Percentiles rank a stretch among this genome's conserved stretches.
Evolutionary conservation across 1,140 invertebrate genomes (phyloP).

Genomic region (Atta texana): DNA sequence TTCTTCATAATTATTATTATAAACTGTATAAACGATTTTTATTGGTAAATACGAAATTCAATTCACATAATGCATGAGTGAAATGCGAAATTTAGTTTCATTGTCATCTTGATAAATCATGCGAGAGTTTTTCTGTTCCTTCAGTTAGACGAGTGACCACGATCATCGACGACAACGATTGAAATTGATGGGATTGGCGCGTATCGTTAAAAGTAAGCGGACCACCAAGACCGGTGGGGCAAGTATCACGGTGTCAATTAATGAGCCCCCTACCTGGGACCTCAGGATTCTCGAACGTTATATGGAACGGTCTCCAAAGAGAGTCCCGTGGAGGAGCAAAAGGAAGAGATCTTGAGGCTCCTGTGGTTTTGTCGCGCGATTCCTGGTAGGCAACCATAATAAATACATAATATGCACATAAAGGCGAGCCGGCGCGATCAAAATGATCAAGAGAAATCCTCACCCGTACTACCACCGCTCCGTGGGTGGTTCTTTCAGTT

Average conservation of each 20-base stretch:
- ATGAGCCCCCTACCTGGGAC: slow-evolving; percentile 76
- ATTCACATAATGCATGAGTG: neutral
- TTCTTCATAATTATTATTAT: neutral
- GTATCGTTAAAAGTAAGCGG: slow-evolving; percentile 79
- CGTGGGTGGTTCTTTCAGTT: slow-evolving; percentile 76
- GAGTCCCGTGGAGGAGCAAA: slow-evolving; percentile 73
- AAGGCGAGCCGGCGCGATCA: slow-evolving; percentile 84
- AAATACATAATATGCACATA: slow-evolving; percentile 86
- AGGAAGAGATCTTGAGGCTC: slow-evolving; percentile 73
- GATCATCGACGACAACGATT: slow-evolving; percentile 65
- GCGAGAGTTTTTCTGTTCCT: slow-evolving; percentile 9
- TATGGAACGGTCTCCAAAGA: slow-evolving; percentile 66
- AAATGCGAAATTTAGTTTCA: slow-evolving; percentile 15
- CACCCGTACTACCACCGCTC: slow-evolving; percentile 62
- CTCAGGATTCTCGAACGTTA: slow-evolving; percentile 62
- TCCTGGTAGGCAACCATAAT: slow-evolving; percentile 84
- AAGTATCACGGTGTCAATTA: slow-evolving; percentile 84
- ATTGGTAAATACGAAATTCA: neutral
- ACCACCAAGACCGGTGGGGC: slow-evolving; percentile 82
- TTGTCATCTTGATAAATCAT: slow-evolving; percentile 22
- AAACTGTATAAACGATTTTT: neutral
- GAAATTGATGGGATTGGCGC: slow-evolving; percentile 69
- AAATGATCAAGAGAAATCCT: slow-evolving; percentile 82
- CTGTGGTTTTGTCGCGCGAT: slow-evolving; percentile 83
- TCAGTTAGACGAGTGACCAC: slow-evolving; percentile 24